Percentiles rank a stretch among this genome's conserved stretches.
Evolutionary conservation across 2,113 vertebrate species (phyloP).

Genomic region (Coregonus clupeaformis): DNA sequence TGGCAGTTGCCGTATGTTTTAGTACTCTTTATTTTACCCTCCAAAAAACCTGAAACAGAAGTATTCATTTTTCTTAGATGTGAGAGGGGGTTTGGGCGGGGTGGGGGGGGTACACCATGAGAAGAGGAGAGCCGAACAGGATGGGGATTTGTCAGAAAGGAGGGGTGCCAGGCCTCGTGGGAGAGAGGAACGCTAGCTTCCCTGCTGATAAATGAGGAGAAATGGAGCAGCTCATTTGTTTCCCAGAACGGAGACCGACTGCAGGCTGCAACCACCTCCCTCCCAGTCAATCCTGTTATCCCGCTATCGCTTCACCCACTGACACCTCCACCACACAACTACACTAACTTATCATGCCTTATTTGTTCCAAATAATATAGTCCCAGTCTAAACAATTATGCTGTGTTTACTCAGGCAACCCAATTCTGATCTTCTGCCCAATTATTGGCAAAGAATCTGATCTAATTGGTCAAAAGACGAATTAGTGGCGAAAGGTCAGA

Average conservation of each 20-base stretch:
- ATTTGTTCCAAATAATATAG: conserved; percentile 24
- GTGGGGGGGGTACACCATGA: too few relatives aligned
- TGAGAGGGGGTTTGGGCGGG: neutral
- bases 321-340: conserved; percentile 21
- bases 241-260: conserved; percentile 27
- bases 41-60: too few relatives aligned
- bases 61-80: too few relatives aligned
- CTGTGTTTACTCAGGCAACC: too few relatives aligned
- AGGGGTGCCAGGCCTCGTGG: neutral
- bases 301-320: conserved; percentile 21
- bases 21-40: too few relatives aligned
- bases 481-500: too few relatives aligned
- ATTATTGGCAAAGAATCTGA: too few relatives aligned
- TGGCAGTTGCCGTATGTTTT: too few relatives aligned
- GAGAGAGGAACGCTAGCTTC: neutral
- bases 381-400: too few relatives aligned
- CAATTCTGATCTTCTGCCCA: too few relatives aligned
- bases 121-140: neutral
- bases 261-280: neutral
- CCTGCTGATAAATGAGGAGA: conserved; percentile 37
- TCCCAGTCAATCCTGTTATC: conserved; percentile 15
- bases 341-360: conserved; percentile 17
- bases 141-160: conserved; percentile 3
- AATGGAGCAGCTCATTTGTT: conserved; percentile 27
- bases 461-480: too few relatives aligned